phyloP scores from a whole-genome alignment of 1,140 invertebrate species.

The Bathynomus jamesi region DNA sequence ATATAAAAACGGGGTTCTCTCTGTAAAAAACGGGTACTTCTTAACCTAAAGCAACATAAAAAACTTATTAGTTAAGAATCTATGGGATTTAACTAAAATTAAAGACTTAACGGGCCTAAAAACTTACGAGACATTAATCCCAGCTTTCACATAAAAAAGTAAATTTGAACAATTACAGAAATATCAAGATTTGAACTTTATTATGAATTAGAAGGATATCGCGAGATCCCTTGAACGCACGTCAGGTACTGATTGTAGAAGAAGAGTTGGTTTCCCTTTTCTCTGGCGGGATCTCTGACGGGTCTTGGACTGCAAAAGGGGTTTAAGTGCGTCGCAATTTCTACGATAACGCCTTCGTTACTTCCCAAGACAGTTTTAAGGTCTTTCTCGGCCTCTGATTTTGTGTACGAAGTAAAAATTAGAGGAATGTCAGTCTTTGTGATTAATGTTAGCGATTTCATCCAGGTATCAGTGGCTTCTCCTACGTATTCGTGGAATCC shows the following conservation, averaged over 20 bases:
- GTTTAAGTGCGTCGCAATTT: constrained; percentile 5
- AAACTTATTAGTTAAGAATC: too few species aligned
- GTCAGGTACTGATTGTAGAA: constrained; percentile 21
- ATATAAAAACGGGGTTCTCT: too few species aligned
- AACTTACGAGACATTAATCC: too few species aligned
- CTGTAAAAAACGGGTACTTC: too few species aligned
- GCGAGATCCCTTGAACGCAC: not conserved
- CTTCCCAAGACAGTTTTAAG: constrained; percentile 3
- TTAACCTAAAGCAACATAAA: too few species aligned
- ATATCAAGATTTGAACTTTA: not conserved
- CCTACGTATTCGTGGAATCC: constrained; percentile 22
- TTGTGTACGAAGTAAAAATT: constrained; percentile 26
- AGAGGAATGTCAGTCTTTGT: not conserved
- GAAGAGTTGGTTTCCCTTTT: constrained; percentile 11
- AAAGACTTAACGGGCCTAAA: too few species aligned
- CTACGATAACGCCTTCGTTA: not conserved
- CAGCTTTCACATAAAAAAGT: too few species aligned
- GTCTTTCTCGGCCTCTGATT: constrained; percentile 12
- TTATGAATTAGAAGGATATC: not conserved
- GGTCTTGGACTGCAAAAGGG: constrained; percentile 19
- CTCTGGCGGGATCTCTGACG: constrained; percentile 10
- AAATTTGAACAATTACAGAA: too few species aligned
- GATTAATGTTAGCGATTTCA: constrained; percentile 8
- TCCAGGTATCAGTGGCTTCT: constrained; percentile 12
- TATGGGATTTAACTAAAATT: too few species aligned